These are phyloP conservation scores for Drosophila prosaltans DNA, from an alignment of 1,140 invertebrate species.

Conservation along the genomic window DNA sequence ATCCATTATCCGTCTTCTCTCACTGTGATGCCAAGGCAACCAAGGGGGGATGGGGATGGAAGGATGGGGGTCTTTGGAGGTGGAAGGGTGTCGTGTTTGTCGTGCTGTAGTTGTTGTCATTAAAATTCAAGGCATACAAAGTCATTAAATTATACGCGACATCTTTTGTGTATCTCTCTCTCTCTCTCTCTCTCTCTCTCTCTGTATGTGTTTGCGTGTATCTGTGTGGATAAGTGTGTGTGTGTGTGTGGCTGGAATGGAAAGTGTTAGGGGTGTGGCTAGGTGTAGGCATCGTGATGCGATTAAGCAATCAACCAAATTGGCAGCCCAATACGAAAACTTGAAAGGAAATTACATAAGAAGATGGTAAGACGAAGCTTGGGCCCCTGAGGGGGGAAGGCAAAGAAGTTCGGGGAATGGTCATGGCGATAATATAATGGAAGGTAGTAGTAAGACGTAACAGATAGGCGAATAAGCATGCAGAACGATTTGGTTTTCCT, in stretches of 20 bases:
- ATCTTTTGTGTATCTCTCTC: slow-evolving; percentile 65
- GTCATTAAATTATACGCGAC: slow-evolving; percentile 82
- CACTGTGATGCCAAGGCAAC: background rate
- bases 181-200: slow-evolving; percentile 12
- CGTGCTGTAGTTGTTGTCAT: slow-evolving; percentile 65
- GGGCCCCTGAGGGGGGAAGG: background rate
- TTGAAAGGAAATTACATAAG: slow-evolving; percentile 78
- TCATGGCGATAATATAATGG: background rate
- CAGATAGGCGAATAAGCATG: background rate
- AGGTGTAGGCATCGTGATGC: slow-evolving; percentile 62
- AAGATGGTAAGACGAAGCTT: background rate
- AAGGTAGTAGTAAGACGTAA: background rate
- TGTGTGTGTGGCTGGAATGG: slow-evolving; percentile 9
- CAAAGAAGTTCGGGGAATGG: background rate
- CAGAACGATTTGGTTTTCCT: background rate
- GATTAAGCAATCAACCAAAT: slow-evolving; percentile 81
- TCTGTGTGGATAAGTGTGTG: background rate
- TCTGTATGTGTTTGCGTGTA: background rate
- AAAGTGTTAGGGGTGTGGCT: slow-evolving; percentile 8
- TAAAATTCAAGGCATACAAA: slow-evolving; percentile 82
- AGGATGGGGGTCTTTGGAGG: background rate
- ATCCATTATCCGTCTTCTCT: slow-evolving; percentile 65
- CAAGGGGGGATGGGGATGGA: background rate
- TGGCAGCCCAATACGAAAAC: slow-evolving; percentile 77
- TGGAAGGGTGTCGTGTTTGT: background rate